Percentiles rank a stretch among this genome's conserved stretches.
Conservation (phyloP, 92 coral and sea anemone species). For the Palythoa heliodiscus region DNA sequence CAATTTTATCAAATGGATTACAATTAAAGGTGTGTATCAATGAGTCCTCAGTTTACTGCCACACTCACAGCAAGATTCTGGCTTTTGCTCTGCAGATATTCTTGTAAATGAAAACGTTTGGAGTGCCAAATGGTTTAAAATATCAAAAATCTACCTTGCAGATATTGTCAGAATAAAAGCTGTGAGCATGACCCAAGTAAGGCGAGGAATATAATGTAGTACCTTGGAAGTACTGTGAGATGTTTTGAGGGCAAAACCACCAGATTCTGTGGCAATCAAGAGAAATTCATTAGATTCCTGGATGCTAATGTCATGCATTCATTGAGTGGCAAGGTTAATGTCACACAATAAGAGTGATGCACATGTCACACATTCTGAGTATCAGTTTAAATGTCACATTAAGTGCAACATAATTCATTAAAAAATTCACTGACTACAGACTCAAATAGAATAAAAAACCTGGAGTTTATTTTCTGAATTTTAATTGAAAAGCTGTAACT, state of each 20-base stretch:
- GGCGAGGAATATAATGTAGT: conserved; percentile 38
- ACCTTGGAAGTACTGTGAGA: conserved; percentile 86
- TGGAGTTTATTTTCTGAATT: conserved; percentile 24
- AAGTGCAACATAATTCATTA: not conserved
- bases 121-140: too few species aligned
- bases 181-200: not conserved
- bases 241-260: conserved; percentile 91
- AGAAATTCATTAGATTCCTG: conserved; percentile 79
- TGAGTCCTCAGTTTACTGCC: not conserved
- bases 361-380: not conserved
- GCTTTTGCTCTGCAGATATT: not conserved
- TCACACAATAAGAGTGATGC: not conserved
- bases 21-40: not conserved
- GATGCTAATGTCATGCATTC: not conserved
- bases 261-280: conserved; percentile 93
- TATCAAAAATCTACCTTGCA: not conserved
- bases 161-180: conserved; percentile 6
- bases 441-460: conserved; percentile 21
- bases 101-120: not conserved
- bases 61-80: conserved; percentile 16
- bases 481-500: conserved; percentile 36
- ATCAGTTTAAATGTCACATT: not conserved
- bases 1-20: not conserved
- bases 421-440: not conserved
- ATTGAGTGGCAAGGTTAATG: not conserved